These are phyloP conservation scores for Scalopus aquaticus DNA, from an alignment of 2,113 vertebrate species.

Conservation along the genomic window DNA sequence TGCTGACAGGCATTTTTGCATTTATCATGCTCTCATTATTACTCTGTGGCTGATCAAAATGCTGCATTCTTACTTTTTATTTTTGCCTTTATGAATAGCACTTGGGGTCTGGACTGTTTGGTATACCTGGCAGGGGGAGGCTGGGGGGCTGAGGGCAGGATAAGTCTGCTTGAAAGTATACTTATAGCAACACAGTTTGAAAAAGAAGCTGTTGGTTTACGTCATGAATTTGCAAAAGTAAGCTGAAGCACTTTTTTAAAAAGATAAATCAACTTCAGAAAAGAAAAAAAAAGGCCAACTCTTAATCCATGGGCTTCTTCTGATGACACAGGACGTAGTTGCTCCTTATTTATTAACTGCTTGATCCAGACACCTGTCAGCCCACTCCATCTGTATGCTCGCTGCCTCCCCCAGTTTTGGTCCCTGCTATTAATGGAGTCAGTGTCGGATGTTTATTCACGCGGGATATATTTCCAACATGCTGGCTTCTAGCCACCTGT, in stretches of 20 bases:
- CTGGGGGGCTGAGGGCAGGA: background rate
- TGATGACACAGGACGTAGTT: background rate
- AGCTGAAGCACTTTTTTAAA: background rate
- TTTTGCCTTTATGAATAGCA: conserved; percentile 67
- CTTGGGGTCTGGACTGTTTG: conserved; percentile 53
- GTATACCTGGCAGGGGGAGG: background rate
- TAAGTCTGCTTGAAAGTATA: background rate
- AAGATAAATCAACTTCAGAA: background rate
- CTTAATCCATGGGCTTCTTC: background rate
- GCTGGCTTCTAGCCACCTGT: background rate
- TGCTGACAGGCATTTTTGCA: conserved; percentile 37
- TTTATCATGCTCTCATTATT: conserved; percentile 57
- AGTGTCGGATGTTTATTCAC: background rate
- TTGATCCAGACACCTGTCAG: background rate
- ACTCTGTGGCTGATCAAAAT: conserved; percentile 74
- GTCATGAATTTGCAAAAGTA: background rate
- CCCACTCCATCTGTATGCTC: background rate
- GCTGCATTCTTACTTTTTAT: background rate
- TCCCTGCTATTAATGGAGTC: background rate
- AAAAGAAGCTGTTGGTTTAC: background rate
- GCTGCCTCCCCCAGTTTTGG: background rate
- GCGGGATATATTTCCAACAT: background rate
- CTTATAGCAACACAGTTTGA: background rate
- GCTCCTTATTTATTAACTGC: background rate
- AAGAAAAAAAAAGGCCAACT: background rate